A percentile compares a stretch with the other conserved stretches of the same genome.
These are phyloP conservation scores for Microctonus aethiopoides DNA, from an alignment of 2,888 invertebrate species.

Conservation along the genomic window DNA sequence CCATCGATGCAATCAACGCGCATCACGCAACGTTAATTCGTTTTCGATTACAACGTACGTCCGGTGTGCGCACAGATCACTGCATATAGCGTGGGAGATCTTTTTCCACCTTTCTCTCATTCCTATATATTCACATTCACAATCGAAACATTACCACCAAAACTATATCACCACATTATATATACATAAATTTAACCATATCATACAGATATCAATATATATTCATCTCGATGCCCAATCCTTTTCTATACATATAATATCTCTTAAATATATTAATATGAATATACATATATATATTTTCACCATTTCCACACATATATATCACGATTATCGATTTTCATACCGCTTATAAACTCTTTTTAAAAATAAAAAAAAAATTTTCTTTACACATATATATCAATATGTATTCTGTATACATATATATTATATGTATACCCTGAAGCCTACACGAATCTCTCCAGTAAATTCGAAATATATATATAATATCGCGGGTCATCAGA, in stretches of 20 bases:
- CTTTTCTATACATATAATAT: too few relatives aligned
- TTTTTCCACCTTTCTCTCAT: constrained; percentile 34
- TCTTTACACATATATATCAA: background rate
- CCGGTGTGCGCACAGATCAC: background rate
- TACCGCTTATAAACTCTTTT: constrained; percentile 26
- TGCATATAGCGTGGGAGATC: constrained; percentile 63
- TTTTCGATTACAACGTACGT: constrained; percentile 64
- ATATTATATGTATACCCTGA: constrained; percentile 21
- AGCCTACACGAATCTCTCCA: constrained; percentile 34
- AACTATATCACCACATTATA: background rate
- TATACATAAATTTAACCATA: background rate
- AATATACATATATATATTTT: background rate
- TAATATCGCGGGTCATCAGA: constrained; percentile 60
- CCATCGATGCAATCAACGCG: constrained; percentile 57
- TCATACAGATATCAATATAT: too few relatives aligned
- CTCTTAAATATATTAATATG: constrained; percentile 16
- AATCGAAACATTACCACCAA: background rate
- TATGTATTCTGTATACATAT: background rate
- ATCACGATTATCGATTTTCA: constrained; percentile 27
- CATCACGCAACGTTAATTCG: constrained; percentile 67
- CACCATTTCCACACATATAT: constrained; percentile 1
- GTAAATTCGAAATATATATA: constrained; percentile 31
- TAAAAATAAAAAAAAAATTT: constrained; percentile 19
- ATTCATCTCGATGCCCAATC: constrained; percentile 34
- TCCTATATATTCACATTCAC: background rate